phyloP scores from a whole-genome alignment of 2,113 vertebrate genomes.

The Platycercus adscitus region DNA sequence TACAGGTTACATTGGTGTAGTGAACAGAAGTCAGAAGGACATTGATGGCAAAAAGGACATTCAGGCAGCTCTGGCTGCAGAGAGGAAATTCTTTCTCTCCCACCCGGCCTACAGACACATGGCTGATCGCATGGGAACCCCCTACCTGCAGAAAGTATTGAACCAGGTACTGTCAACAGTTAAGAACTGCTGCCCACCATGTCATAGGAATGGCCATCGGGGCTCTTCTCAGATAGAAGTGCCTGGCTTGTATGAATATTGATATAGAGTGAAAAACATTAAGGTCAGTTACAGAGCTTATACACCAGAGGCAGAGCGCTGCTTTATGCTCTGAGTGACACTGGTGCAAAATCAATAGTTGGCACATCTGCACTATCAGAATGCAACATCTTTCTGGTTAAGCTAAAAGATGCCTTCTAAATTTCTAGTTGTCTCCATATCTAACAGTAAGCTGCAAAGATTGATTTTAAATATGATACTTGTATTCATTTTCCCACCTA shows the following conservation, averaged over 20 bases:
- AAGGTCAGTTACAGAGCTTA: neutral
- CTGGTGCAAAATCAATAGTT: neutral
- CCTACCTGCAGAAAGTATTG: slow-evolving; percentile 93
- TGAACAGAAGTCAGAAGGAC: slow-evolving; percentile 98
- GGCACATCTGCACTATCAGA: neutral
- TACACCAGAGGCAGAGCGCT: neutral
- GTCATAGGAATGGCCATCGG: neutral
- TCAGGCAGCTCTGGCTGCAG: slow-evolving; percentile 90
- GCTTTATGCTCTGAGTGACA: neutral
- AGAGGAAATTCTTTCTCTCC: slow-evolving; percentile 97
- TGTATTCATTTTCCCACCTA: neutral
- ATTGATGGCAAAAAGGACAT: slow-evolving; percentile 98
- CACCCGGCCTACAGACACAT: slow-evolving; percentile 94
- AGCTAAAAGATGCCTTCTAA: neutral
- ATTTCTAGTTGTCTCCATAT: neutral
- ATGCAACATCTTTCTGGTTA: neutral
- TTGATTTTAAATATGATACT: neutral
- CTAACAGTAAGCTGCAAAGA: neutral
- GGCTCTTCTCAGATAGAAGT: neutral
- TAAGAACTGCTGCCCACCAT: neutral
- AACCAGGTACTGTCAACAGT: slow-evolving; percentile 86
- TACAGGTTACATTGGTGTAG: slow-evolving; percentile 95
- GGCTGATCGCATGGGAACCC: slow-evolving; percentile 98
- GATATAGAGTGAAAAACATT: neutral
- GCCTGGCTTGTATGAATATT: neutral